Base-by-base conservation (phyloP, 2,888 invertebrate genomes). In the Sipha maydis region DNA sequence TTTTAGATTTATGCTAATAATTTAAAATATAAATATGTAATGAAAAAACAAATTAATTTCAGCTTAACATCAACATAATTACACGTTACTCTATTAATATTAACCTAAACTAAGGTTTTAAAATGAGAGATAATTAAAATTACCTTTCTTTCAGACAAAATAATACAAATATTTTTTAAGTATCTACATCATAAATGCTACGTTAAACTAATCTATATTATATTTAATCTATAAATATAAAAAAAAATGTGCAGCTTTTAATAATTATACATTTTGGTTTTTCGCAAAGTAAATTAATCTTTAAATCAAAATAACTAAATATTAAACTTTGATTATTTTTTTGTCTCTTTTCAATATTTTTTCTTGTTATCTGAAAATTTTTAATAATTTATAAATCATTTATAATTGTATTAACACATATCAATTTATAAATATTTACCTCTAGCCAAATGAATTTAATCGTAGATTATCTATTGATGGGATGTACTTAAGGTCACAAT, bases 371-470 rank as follows among this genome's bases (percentile, higher is more conserved):
- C 79, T 80, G 61, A 17, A 79, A 67, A 38, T 14, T 25, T 61
- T 61, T 11, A 38, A 38, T 14, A 34, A 34, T 0, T 0, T n/a
- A 7, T 80, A 67, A 38, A 31, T 61, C 14, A 28, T 71, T n/a
- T 67, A 21, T 19, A 11, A 11, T n/a, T 17, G 8, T 28, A 3
- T 41, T 28, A 28, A 17, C 19, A 19, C 34, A 9, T 0, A 67
- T 41, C 28, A 19, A 56, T 67, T 17, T 41, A 19, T 28, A 41
- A 28, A 67, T 48, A 83, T 83, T 80, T 54, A 83, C 82, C 56
- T 25, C 21, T 61, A n/a, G 38, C 28, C 34, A 17, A 61, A 84
- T 84, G 75, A 76, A 76, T 75, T 76, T 61, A 84, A 84, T 0
- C 76, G 75, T 21, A 84, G 17, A 25, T 84, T 61, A 31, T 84